Evolutionary conservation across 2,797 vertebrate genomes (phyloP), one percentile per base, ranked within the genome.

Genomic region (Podargus strigoides): DNA sequence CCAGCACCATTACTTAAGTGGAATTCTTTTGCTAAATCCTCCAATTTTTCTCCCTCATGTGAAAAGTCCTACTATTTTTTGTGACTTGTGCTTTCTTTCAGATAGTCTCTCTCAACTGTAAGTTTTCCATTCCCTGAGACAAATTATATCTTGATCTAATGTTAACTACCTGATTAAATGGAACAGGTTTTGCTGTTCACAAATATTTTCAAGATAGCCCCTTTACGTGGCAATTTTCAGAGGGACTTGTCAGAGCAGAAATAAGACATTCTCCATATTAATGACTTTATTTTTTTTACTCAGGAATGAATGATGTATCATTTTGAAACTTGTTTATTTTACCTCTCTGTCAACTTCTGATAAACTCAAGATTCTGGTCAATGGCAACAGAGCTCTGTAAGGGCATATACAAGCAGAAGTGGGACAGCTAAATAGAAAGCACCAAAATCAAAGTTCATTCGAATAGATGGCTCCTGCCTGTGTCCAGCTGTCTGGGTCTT

Each of bases 1-100:
- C 3, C n/a, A 56, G 1, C 17, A 32, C 0, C 5, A 17, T 44
- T 60, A 4, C 17, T 78, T 64, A 55, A 0, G 0, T 11, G 5
- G 6, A 62, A 19, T 18, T 66, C 14, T 64, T 85, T 41, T 73
- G 5, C 22, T 22, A 46, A 56, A 70, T 3, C 10, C 46, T 68
- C 19, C 9, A 11, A 7, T 47, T 79, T 93, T 84, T 39, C 10
- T 53, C 26, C 37, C 8, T 81, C 9, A 12, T 22, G 5, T 56
- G 44, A 49, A 49, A 73, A 76, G 28, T 73, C 30, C 19, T 6
- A 36, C 3, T 41, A 3, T 0, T 70, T 86, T 80, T 44, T 69
- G 20, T 53, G 36, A 58, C 28, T 47, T 82, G 10, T 46, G 7
- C 12, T 80, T 72, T 67, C 47, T 67, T 63, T 59, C 49, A 55